phyloP scores from a whole-genome alignment of 2,797 vertebrate species.

The Trachurus trachurus region DNA sequence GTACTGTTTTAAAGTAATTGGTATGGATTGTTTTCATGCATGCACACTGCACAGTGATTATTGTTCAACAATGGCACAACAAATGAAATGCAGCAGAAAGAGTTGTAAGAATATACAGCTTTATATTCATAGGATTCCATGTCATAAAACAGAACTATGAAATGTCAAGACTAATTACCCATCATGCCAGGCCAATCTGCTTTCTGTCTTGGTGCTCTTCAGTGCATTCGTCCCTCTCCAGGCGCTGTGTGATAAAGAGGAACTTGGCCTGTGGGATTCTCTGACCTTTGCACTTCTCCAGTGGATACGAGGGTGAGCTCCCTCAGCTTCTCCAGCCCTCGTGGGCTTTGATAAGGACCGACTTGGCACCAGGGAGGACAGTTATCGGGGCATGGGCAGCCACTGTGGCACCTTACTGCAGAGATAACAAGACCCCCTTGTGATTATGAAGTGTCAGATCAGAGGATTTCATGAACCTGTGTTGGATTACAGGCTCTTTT shows the following conservation, averaged over 20 bases:
- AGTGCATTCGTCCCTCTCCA: conserved; percentile 23
- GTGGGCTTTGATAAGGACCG: conserved; percentile 65
- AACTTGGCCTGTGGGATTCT: conserved; percentile 48
- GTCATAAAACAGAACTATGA: conserved; percentile 14
- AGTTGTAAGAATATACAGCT: not conserved
- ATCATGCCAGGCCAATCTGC: conserved; percentile 4
- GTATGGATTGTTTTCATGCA: not conserved
- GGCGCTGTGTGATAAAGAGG: conserved; percentile 52
- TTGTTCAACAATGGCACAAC: not conserved
- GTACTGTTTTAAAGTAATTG: not conserved
- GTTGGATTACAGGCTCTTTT: conserved; percentile 71
- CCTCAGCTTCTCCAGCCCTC: conserved; percentile 21
- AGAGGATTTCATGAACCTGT: conserved; percentile 72
- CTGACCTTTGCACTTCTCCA: conserved; percentile 65
- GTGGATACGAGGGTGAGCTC: conserved; percentile 39
- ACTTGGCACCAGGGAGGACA: conserved; percentile 40
- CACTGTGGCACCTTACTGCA: conserved; percentile 46
- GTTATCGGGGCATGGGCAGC: conserved; percentile 21
- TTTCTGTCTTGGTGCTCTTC: conserved; percentile 25
- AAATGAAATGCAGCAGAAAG: not conserved
- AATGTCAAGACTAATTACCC: conserved; percentile 1
- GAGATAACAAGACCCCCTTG: conserved; percentile 68
- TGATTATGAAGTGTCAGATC: conserved; percentile 67
- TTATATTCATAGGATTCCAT: not conserved
- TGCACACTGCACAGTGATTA: not conserved